phyloP scores from a whole-genome alignment of 2,888 invertebrate species.

The Horisme vitalbata region DNA sequence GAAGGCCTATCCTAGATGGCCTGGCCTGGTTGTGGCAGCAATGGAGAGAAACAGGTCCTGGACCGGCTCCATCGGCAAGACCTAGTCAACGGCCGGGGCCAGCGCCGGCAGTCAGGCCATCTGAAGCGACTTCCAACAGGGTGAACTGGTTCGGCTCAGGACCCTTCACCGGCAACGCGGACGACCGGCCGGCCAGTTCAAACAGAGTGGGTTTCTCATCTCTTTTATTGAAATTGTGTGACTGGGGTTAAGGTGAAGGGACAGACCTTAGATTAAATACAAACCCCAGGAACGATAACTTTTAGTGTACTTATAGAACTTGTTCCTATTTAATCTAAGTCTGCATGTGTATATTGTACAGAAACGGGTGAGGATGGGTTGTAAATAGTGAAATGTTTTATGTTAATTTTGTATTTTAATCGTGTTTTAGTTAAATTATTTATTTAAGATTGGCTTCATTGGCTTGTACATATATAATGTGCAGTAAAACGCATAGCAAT shows the following conservation, averaged over 20 bases:
- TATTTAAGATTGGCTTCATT: constrained; percentile 58
- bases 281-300: constrained; percentile 37
- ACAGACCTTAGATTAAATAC: constrained; percentile 68
- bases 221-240: constrained; percentile 71
- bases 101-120: constrained; percentile 47
- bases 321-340: constrained; percentile 72
- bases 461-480: constrained; percentile 61
- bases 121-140: constrained; percentile 60
- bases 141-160: constrained; percentile 78
- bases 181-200: constrained; percentile 58
- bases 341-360: constrained; percentile 54
- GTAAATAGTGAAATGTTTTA: constrained; percentile 52
- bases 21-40: constrained; percentile 83
- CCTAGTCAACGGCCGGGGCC: constrained; percentile 37
- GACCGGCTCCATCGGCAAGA: constrained; percentile 50
- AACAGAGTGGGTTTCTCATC: constrained; percentile 80
- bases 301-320: constrained; percentile 34
- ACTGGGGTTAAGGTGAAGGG: constrained; percentile 75
- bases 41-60: constrained; percentile 80
- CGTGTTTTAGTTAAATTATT: constrained; percentile 56
- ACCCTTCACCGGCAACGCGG: constrained; percentile 77
- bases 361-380: constrained; percentile 45
- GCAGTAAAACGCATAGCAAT: constrained; percentile 46
- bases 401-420: constrained; percentile 39
- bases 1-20: constrained; percentile 80